Conservation (phyloP, 1,140 invertebrate species). For the Thereuonema tuberculata region DNA sequence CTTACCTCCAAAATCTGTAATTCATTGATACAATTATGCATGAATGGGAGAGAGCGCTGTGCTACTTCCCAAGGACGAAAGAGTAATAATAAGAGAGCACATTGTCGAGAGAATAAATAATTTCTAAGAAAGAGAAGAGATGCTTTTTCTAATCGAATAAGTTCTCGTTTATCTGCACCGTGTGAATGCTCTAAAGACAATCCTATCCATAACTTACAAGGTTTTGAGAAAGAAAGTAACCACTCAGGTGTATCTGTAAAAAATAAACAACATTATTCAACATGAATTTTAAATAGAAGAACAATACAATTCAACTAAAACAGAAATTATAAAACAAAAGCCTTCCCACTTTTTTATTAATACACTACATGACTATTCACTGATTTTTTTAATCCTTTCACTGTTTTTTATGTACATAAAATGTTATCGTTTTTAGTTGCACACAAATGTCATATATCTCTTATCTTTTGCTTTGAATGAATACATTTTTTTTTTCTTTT, state of each 20-base stretch:
- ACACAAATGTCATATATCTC: too few relatives aligned
- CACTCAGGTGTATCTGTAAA: constrained; percentile 22
- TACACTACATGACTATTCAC: too few relatives aligned
- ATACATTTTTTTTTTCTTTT: too few relatives aligned
- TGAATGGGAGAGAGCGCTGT: constrained; percentile 64
- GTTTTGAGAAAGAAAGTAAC: constrained; percentile 36
- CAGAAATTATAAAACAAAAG: too few relatives aligned
- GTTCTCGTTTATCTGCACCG: constrained; percentile 49
- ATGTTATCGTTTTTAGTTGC: too few relatives aligned
- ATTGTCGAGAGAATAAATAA: constrained; percentile 87
- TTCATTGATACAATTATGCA: constrained; percentile 73
- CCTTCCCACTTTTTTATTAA: too few relatives aligned
- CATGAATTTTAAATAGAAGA: constrained; percentile 9
- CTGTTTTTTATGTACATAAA: too few relatives aligned
- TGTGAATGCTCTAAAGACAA: constrained; percentile 52
- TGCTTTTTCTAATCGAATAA: constrained; percentile 50
- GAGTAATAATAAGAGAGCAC: constrained; percentile 62
- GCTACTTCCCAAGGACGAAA: constrained; percentile 73
- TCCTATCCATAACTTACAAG: constrained; percentile 66
- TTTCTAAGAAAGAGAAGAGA: constrained; percentile 80
- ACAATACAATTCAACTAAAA: not conserved
- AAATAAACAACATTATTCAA: constrained; percentile 2
- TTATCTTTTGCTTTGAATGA: too few relatives aligned
- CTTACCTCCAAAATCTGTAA: constrained; percentile 57
- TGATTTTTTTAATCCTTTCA: too few relatives aligned